Evolutionary conservation across 2,888 invertebrate species (phyloP).

Genomic region (Lasioglossum calceatum): DNA sequence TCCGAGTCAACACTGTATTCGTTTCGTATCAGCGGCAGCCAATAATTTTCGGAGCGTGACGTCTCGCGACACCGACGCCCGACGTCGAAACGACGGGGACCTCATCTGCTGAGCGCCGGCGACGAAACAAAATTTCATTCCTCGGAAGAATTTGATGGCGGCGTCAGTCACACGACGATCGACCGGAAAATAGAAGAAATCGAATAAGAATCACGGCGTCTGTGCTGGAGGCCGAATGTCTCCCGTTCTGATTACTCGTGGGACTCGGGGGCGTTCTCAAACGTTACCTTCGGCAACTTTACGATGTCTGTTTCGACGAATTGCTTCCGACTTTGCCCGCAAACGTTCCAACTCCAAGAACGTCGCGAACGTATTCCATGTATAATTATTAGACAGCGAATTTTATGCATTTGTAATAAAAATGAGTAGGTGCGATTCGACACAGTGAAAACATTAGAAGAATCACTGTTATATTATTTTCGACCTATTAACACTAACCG

Average conservation of each 20-base stretch:
- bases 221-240: slow-evolving; percentile 18
- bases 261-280: slow-evolving; percentile 55
- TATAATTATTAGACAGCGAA: background rate
- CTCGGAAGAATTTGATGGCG: slow-evolving; percentile 39
- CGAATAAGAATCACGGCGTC: slow-evolving; percentile 57
- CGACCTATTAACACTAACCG: no score
- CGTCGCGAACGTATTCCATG: background rate
- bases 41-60: slow-evolving; percentile 43
- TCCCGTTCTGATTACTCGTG: slow-evolving; percentile 68
- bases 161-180: slow-evolving; percentile 33
- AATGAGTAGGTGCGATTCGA: no score
- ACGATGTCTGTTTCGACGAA: slow-evolving; percentile 33
- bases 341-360: background rate
- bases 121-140: slow-evolving; percentile 43
- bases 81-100: slow-evolving; percentile 21
- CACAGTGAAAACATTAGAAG: no score
- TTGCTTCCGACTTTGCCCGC: slow-evolving; percentile 7
- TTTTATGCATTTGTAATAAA: no score
- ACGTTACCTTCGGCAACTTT: slow-evolving; percentile 63
- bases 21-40: background rate
- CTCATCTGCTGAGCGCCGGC: slow-evolving; percentile 5
- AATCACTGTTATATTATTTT: no score
- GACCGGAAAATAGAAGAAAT: slow-evolving; percentile 40
- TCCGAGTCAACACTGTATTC: slow-evolving; percentile 7
- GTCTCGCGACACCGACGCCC: background rate